A percentile compares a stretch with the other conserved stretches of the same genome.
Evolutionary conservation across 2,113 vertebrate species (phyloP).

Genomic region (Serilophus lunatus): DNA sequence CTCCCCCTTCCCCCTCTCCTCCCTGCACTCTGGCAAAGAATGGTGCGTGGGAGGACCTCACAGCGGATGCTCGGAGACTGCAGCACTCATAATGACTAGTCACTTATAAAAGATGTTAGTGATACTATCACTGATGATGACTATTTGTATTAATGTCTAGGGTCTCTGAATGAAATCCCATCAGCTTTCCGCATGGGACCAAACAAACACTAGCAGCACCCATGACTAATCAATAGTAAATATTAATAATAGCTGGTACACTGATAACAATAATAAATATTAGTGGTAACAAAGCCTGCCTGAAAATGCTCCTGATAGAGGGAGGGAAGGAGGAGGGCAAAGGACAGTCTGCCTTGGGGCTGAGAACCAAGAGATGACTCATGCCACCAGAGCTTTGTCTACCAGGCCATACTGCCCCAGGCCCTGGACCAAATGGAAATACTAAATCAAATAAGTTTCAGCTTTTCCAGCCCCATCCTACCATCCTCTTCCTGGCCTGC

Average conservation of each 20-base stretch:
- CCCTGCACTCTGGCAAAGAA: not conserved
- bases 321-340: not conserved
- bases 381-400: not conserved
- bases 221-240: not conserved
- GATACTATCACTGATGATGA: not conserved
- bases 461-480: not conserved
- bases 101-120: not conserved
- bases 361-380: not conserved
- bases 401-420: not conserved
- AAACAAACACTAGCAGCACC: not conserved
- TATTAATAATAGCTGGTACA: not conserved
- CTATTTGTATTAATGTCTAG: not conserved
- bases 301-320: not conserved
- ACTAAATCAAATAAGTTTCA: not conserved
- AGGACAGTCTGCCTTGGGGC: not conserved
- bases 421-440: not conserved
- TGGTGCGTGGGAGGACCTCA: constrained; percentile 1
- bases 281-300: not conserved
- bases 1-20: constrained; percentile 19
- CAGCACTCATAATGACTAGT: not conserved
- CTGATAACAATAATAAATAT: not conserved
- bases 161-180: not conserved
- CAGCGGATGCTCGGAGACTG: not conserved
- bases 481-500: not conserved
- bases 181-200: not conserved